phyloP scores from a whole-genome alignment of 1,140 invertebrate genomes.

The Aphelenchoides besseyi region DNA sequence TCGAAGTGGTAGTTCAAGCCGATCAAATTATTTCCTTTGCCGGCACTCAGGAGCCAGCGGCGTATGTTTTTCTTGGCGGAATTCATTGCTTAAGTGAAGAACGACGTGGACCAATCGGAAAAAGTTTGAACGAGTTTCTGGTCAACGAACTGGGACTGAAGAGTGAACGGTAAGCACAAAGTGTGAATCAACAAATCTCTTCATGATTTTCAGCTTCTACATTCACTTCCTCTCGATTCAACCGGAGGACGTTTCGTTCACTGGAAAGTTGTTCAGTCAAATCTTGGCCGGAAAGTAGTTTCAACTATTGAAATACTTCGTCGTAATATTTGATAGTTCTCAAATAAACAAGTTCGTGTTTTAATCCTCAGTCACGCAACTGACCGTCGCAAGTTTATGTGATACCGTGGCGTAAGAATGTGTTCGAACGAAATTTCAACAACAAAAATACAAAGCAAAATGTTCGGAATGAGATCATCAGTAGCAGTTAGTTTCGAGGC shows the following conservation, averaged over 20 bases:
- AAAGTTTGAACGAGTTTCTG: background rate
- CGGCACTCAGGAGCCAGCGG: slow-evolving; percentile 2
- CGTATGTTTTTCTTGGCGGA: slow-evolving; percentile 7
- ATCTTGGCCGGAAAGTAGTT: slow-evolving; percentile 11
- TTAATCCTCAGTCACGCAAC: no score
- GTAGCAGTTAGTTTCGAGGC: no score
- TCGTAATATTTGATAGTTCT: background rate
- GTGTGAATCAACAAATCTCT: background rate
- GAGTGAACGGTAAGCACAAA: background rate
- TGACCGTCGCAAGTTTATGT: no score
- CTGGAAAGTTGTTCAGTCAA: background rate
- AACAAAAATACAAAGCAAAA: no score
- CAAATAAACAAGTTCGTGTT: slow-evolving; percentile 7
- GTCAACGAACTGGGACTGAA: slow-evolving; percentile 1
- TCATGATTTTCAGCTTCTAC: slow-evolving; percentile 13
- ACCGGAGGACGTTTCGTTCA: background rate
- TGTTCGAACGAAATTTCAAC: no score
- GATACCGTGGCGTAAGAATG: no score
- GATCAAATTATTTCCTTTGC: slow-evolving; percentile 14
- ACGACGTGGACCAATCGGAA: background rate
- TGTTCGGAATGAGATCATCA: no score
- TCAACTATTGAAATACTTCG: no score
- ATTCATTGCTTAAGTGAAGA: background rate
- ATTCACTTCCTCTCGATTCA: background rate
- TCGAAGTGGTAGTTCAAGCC: slow-evolving; percentile 1